Conservation (phyloP, 2,888 invertebrate species). For the Acleris literana region DNA sequence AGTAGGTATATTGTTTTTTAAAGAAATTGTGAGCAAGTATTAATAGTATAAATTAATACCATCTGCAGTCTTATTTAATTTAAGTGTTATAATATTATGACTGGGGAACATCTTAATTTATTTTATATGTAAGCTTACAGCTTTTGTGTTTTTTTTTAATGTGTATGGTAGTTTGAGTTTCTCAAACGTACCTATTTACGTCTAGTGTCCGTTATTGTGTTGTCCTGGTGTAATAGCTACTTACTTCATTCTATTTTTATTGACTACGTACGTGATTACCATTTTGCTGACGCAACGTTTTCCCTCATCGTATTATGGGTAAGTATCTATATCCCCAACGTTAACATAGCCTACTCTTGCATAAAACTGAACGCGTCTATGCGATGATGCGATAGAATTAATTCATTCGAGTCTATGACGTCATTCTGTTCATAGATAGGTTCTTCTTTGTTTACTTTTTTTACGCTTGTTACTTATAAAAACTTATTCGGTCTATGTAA, state of each 20-base stretch:
- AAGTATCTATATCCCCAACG: constrained; percentile 5
- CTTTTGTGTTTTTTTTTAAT: constrained; percentile 16
- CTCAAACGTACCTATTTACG: constrained; percentile 5
- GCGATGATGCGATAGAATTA: constrained; percentile 36
- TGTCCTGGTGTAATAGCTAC: constrained; percentile 7
- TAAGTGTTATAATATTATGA: constrained; percentile 8
- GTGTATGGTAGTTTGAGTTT: constrained; percentile 5
- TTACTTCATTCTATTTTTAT: constrained; percentile 13
- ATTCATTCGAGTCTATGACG: constrained; percentile 36
- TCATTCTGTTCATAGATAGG: constrained; percentile 37
- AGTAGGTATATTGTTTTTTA: too few species aligned
- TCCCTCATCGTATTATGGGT: constrained; percentile 9
- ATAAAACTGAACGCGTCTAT: constrained; percentile 17
- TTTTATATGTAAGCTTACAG: constrained; percentile 16
- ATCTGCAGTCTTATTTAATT: not conserved
- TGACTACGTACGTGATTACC: constrained; percentile 1
- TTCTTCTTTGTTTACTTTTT: constrained; percentile 42
- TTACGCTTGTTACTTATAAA: constrained; percentile 19
- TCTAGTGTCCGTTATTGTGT: constrained; percentile 1
- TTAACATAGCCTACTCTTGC: constrained; percentile 6
- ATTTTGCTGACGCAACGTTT: constrained; percentile 9
- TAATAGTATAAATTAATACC: too few species aligned
- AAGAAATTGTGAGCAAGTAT: too few species aligned
- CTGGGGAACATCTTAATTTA: constrained; percentile 24
- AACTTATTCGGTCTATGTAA: constrained; percentile 12